Evolutionary conservation across 1,140 invertebrate species (phyloP).

Genomic region (Armadillidium nasatum): DNA sequence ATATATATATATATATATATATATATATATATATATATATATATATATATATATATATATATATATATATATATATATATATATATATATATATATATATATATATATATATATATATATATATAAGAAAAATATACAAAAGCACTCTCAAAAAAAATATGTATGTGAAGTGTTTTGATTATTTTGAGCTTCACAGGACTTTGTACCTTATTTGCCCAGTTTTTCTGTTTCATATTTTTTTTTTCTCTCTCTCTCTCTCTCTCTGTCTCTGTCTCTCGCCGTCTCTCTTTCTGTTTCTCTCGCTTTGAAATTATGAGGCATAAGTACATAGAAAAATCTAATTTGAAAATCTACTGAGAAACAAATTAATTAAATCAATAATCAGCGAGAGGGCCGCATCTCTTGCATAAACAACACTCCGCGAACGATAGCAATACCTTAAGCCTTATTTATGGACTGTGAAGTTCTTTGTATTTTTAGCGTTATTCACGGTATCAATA

Average conservation of each 20-base stretch:
- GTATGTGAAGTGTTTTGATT: constrained; percentile 3
- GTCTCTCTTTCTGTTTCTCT: not conserved
- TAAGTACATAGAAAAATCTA: constrained; percentile 21
- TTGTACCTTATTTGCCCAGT: constrained; percentile 8
- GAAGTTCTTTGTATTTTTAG: constrained; percentile 12
- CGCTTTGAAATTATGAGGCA: constrained; percentile 17
- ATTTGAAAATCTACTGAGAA: constrained; percentile 20
- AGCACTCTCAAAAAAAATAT: constrained; percentile 1
- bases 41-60: constrained; percentile 14
- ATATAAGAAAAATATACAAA: not conserved
- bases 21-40: constrained; percentile 11
- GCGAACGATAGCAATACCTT: constrained; percentile 37
- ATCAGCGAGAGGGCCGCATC: constrained; percentile 41
- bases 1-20: not conserved
- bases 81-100: constrained; percentile 4
- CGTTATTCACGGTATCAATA: constrained; percentile 12
- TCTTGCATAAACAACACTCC: constrained; percentile 43
- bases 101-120: constrained; percentile 17
- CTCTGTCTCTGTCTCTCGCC: not conserved
- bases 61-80: constrained; percentile 21
- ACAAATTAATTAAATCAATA: constrained; percentile 36
- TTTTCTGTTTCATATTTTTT: not conserved
- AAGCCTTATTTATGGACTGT: constrained; percentile 33
- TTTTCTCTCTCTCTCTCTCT: not conserved
- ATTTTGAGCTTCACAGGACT: constrained; percentile 1